Conservation (phyloP, 2,888 invertebrate species). For the Punctoribates punctum region DNA sequence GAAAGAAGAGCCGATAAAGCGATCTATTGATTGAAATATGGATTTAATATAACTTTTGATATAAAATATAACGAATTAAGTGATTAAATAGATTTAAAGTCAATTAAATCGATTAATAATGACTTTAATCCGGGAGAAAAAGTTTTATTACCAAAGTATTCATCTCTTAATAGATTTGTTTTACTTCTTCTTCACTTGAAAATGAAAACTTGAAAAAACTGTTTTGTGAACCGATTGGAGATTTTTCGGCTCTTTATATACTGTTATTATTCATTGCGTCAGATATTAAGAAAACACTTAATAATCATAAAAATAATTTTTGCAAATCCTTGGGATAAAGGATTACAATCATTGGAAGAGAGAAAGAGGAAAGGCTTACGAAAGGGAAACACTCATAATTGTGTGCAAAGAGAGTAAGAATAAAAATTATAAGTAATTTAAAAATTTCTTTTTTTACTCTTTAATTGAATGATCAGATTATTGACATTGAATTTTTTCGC, state of each 20-base stretch:
- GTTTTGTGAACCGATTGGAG: not conserved
- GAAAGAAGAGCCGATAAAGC: not conserved
- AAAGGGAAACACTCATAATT: no score
- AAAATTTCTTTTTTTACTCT: no score
- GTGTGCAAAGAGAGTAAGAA: no score
- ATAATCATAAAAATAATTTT: no score
- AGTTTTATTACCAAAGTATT: not conserved
- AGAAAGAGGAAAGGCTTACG: no score
- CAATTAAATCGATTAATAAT: no score
- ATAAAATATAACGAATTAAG: not conserved
- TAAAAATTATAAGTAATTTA: not conserved
- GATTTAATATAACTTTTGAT: not conserved
- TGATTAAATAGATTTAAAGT: not conserved
- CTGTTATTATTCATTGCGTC: not conserved
- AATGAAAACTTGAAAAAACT: not conserved
- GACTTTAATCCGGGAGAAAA: not conserved
- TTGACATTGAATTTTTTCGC: slow-evolving; percentile 13
- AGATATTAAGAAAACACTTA: not conserved
- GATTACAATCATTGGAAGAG: no score
- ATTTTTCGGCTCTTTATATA: not conserved
- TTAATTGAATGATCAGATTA: slow-evolving; percentile 5
- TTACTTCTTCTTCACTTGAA: not conserved
- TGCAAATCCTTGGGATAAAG: no score
- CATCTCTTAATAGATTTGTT: not conserved
- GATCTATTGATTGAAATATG: not conserved